phyloP scores from a whole-genome alignment of 2,888 invertebrate species.

The Caenorhabditis sulstoni region DNA sequence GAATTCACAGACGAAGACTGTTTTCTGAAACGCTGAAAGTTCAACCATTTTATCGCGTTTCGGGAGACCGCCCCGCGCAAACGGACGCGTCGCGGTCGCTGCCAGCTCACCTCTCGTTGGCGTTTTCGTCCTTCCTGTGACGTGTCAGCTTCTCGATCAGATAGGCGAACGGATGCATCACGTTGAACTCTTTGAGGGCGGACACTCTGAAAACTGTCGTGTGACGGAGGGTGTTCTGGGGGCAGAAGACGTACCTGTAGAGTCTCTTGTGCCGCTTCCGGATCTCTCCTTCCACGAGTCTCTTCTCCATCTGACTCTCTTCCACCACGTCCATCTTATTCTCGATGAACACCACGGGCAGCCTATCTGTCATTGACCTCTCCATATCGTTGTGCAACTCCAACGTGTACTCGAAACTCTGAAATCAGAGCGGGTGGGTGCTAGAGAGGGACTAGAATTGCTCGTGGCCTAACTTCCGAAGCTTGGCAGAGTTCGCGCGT shows the following conservation, averaged over 20 bases:
- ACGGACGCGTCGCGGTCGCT: neutral
- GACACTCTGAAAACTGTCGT: conserved; percentile 62
- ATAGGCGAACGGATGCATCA: conserved; percentile 70
- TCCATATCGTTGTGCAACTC: conserved; percentile 58
- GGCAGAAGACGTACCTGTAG: conserved; percentile 42
- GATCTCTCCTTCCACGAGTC: conserved; percentile 52
- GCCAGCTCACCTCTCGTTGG: conserved; percentile 39
- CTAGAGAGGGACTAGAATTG: no score
- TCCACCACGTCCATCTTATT: conserved; percentile 66
- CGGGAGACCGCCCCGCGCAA: no score
- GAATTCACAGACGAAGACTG: conserved; percentile 57
- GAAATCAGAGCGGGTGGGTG: conserved; percentile 10
- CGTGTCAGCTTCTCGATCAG: conserved; percentile 62
- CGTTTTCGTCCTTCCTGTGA: conserved; percentile 50
- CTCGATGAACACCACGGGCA: conserved; percentile 60
- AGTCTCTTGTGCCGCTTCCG: conserved; percentile 51
- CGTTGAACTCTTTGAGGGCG: conserved; percentile 63
- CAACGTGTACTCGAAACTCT: conserved; percentile 65
- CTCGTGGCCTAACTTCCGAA: no score
- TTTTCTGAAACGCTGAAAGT: conserved; percentile 55
- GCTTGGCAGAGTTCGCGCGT: no score
- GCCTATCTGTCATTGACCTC: conserved; percentile 7
- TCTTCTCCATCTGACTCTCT: conserved; percentile 50
- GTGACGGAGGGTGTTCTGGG: neutral
- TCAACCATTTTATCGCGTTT: neutral